Percentiles rank a stretch among this genome's conserved stretches.
These are phyloP conservation scores for Piaya cayana DNA, from an alignment of 2,113 vertebrate genomes.

Conservation along the genomic window DNA sequence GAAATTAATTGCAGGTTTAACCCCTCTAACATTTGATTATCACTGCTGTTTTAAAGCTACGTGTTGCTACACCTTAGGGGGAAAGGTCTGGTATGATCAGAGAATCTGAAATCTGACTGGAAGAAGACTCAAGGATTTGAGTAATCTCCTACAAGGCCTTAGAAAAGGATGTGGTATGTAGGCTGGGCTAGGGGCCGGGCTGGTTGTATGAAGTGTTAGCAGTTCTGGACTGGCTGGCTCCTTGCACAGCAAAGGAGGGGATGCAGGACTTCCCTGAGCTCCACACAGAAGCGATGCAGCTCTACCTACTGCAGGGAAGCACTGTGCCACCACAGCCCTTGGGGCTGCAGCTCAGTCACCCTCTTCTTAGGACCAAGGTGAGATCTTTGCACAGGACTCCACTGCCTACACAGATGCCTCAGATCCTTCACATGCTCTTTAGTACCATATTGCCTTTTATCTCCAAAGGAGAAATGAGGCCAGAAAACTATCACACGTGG, in stretches of 20 bases:
- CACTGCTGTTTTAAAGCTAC: neutral
- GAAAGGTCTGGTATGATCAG: neutral
- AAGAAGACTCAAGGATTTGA: neutral
- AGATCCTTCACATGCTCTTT: neutral
- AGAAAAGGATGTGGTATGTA: neutral
- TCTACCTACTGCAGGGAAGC: neutral
- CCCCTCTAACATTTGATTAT: neutral
- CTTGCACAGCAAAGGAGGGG: neutral
- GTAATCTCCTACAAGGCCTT: neutral
- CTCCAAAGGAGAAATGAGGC: neutral
- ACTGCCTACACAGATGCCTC: neutral
- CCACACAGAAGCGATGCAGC: neutral
- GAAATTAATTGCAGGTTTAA: neutral
- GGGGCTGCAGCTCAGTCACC: neutral
- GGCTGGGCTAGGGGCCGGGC: neutral
- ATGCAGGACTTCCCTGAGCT: neutral
- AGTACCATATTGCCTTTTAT: neutral
- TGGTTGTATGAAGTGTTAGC: neutral
- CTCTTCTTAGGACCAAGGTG: neutral
- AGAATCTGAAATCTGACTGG: neutral
- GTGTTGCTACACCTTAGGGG: neutral
- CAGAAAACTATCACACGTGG: fast-evolving
- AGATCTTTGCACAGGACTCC: neutral
- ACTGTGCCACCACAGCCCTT: neutral
- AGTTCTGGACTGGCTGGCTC: neutral